A percentile compares a stretch with the other conserved stretches of the same genome.
Conservation (phyloP, 2,888 invertebrate species). For the Clistopyga incitator region DNA sequence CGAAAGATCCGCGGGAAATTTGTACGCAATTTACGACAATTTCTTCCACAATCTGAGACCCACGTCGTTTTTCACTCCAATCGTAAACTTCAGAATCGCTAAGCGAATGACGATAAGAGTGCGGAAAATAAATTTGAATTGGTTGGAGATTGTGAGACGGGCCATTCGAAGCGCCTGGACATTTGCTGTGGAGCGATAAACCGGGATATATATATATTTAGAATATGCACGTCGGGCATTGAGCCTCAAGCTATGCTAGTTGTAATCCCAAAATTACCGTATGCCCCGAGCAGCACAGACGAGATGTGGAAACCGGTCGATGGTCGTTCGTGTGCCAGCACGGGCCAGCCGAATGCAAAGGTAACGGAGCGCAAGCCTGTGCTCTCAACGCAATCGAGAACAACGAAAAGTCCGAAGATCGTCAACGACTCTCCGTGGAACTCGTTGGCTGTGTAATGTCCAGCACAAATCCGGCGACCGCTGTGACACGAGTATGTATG, state of each 20-base stretch:
- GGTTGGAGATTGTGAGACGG: not conserved
- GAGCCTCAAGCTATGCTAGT: not conserved
- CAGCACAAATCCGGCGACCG: slow-evolving; percentile 70
- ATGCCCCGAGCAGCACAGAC: slow-evolving; percentile 65
- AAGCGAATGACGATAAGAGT: not conserved
- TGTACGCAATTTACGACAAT: too few species aligned
- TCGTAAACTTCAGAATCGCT: not conserved
- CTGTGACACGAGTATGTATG: slow-evolving; percentile 75
- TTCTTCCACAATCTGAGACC: not conserved
- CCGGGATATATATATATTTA: not conserved
- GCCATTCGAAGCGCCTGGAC: not conserved
- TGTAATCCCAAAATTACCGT: slow-evolving; percentile 8
- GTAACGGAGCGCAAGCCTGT: slow-evolving; percentile 86
- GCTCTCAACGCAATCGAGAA: slow-evolving; percentile 81
- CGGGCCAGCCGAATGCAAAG: slow-evolving; percentile 85
- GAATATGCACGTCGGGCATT: not conserved
- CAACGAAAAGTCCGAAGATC: slow-evolving; percentile 67
- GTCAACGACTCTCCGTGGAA: slow-evolving; percentile 70
- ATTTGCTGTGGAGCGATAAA: not conserved
- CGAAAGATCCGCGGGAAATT: too few species aligned
- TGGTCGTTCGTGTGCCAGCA: slow-evolving; percentile 85
- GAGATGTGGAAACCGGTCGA: slow-evolving; percentile 68
- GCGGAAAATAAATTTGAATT: not conserved
- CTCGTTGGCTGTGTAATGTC: slow-evolving; percentile 84
- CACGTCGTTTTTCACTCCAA: not conserved